A percentile compares a stretch with the other conserved stretches of the same genome.
Conservation (phyloP, 2,113 vertebrate genomes). For the Elephas maximus region DNA sequence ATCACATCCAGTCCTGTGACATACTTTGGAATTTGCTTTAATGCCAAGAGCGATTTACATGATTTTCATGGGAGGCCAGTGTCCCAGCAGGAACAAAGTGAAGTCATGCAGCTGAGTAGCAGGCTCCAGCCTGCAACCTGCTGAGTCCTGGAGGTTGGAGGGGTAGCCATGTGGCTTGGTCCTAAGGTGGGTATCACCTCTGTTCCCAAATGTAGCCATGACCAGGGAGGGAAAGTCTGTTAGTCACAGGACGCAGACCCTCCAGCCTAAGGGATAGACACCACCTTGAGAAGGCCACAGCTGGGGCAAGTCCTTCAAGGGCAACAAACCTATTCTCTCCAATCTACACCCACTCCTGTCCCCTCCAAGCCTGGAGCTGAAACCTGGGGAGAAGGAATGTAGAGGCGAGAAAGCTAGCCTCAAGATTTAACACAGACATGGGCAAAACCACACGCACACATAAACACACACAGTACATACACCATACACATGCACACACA, state of each 20-base stretch:
- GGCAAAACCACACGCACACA: not conserved
- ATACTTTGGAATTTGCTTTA: not conserved
- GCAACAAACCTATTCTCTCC: not conserved
- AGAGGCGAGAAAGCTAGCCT: not conserved
- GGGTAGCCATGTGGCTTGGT: not conserved
- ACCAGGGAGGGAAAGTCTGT: not conserved
- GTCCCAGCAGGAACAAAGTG: too few species aligned
- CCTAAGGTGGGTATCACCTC: not conserved
- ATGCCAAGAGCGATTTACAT: not conserved
- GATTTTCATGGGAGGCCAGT: too few species aligned
- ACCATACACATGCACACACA: too few species aligned
- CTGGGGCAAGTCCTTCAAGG: not conserved
- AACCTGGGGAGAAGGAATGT: not conserved
- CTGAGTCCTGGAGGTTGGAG: not conserved
- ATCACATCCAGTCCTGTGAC: not conserved
- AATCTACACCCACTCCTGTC: not conserved
- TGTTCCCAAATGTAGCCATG: not conserved
- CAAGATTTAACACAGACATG: not conserved
- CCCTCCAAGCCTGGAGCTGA: not conserved
- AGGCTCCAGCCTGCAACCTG: not conserved
- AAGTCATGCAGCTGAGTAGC: not conserved
- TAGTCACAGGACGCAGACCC: not conserved
- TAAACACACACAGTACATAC: not conserved
- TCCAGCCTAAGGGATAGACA: not conserved
- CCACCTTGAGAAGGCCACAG: not conserved